Percentiles rank a stretch among this genome's conserved stretches.
Conservation (phyloP, 2,797 vertebrate species). For the Coccyzus lansbergi region DNA sequence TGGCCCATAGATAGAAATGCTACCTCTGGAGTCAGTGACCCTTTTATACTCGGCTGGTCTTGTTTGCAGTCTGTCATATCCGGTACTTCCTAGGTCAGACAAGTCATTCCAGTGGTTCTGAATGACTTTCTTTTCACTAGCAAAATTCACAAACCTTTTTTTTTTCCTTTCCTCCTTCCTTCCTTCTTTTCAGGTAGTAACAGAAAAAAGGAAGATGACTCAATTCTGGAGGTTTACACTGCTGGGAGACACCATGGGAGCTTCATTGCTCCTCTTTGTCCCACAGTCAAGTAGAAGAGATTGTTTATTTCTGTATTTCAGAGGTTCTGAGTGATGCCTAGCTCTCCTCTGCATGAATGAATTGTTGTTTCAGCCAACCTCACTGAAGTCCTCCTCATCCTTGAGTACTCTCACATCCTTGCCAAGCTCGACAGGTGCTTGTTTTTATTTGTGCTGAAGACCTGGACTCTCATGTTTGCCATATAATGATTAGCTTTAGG, state of each 20-base stretch:
- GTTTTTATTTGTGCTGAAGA: background rate
- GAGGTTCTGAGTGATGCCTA: background rate
- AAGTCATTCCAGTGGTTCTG: conserved; percentile 6
- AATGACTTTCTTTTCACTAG: background rate
- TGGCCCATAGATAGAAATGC: background rate
- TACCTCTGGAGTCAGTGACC: conserved; percentile 9
- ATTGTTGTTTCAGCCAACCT: background rate
- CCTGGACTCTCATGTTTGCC: background rate
- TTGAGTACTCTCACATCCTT: background rate
- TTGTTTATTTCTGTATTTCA: background rate
- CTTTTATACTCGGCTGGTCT: conserved; percentile 1
- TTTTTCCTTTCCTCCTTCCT: background rate
- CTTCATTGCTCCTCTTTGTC: background rate
- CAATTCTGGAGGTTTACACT: background rate
- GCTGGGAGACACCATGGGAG: background rate
- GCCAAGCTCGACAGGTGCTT: background rate
- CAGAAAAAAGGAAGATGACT: background rate
- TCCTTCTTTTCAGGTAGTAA: background rate
- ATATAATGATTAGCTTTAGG: background rate
- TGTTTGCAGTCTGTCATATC: conserved; percentile 43
- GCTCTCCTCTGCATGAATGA: background rate
- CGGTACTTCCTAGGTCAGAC: conserved; percentile 2
- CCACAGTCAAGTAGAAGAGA: background rate
- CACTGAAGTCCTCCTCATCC: background rate
- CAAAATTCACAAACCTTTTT: background rate